These are phyloP conservation scores for Rhinichthys klamathensis DNA, from an alignment of 2,113 vertebrate species.

Conservation along the genomic window DNA sequence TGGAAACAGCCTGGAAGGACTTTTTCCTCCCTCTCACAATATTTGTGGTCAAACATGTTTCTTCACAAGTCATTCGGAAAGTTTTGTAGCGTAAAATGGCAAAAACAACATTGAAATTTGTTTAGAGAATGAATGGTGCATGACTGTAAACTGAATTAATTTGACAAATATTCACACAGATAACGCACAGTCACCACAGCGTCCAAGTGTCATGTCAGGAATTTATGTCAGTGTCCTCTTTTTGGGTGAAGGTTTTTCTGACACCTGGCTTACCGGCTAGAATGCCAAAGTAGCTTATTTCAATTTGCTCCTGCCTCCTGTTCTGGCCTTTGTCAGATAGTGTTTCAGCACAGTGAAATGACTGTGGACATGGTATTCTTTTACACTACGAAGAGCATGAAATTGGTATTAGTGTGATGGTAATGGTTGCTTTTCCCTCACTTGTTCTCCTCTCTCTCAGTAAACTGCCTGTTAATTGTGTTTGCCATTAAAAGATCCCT, in stretches of 20 bases:
- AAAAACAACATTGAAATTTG: slow-evolving; percentile 18
- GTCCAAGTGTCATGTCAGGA: background rate
- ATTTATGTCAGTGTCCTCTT: slow-evolving; percentile 23
- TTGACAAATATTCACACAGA: slow-evolving; percentile 13
- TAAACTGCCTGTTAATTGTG: slow-evolving; percentile 59
- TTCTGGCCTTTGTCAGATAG: slow-evolving; percentile 55
- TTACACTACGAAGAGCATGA: slow-evolving; percentile 60
- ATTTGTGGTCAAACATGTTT: slow-evolving; percentile 17
- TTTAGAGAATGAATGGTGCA: background rate
- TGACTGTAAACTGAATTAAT: background rate
- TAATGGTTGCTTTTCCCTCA: slow-evolving; percentile 46
- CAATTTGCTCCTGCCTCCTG: slow-evolving; percentile 51
- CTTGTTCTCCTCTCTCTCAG: slow-evolving; percentile 49
- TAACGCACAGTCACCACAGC: background rate
- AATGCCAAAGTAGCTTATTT: slow-evolving; percentile 46
- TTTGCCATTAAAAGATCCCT: slow-evolving; percentile 56
- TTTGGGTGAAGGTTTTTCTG: slow-evolving; percentile 28
- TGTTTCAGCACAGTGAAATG: slow-evolving; percentile 47
- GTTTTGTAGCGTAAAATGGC: slow-evolving; percentile 26
- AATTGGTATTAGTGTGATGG: slow-evolving; percentile 55
- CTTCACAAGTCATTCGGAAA: background rate
- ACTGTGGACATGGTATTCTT: slow-evolving; percentile 53
- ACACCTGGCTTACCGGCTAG: background rate
- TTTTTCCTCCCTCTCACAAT: background rate
- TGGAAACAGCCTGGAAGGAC: background rate